Base-by-base conservation (phyloP, 2,888 invertebrate species). In the Plebejus melissa region DNA sequence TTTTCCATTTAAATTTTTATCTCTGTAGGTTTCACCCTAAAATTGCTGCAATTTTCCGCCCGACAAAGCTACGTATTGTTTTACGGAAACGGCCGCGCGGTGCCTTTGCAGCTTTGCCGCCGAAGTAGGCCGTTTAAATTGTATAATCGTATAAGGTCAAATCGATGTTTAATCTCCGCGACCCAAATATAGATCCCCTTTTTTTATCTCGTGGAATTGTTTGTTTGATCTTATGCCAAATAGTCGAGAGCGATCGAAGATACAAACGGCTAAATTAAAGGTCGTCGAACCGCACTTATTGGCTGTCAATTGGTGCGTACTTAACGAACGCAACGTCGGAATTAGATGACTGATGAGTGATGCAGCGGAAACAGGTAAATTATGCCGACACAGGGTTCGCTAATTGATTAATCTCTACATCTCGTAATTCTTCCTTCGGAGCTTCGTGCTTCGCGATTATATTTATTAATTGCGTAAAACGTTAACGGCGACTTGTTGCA, bases 41-140 rank as follows among this genome's bases (percentile, higher is more conserved):
- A 90, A 89, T 88, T 89, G 86, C 82, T 84, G 85, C 87, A 91
- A 91, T 92, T 91, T 92, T 91, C 89, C 91, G 85, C 84, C 83
- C 86, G 87, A 88, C 83, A 88, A 87, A 86, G 83, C 87, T 87
- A 86, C 85, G 90, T 91, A 90, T 88, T 88, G 85, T 87, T 84
- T 86, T 86, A 85, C 85, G 84, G 89, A 79, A 89, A 90, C 87
- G 87, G 88, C 88, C 87, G 84, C 82, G 82, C 81, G 82, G 81
- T 82, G 83, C 83, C 83, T 83, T 80, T 82, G 80, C 82, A 82
- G 80, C 81, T 83, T 80, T 82, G 80, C 82, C 82, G 80, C 81
- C 82, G 88, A 88, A 88, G 85, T 89, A 86, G 87, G 88, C 86
- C 86, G 88, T 79, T 79, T 79, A 82, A 83, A 81, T 81, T 81